phyloP scores from a whole-genome alignment of 2,888 invertebrate genomes.

The Julus scandinavius region DNA sequence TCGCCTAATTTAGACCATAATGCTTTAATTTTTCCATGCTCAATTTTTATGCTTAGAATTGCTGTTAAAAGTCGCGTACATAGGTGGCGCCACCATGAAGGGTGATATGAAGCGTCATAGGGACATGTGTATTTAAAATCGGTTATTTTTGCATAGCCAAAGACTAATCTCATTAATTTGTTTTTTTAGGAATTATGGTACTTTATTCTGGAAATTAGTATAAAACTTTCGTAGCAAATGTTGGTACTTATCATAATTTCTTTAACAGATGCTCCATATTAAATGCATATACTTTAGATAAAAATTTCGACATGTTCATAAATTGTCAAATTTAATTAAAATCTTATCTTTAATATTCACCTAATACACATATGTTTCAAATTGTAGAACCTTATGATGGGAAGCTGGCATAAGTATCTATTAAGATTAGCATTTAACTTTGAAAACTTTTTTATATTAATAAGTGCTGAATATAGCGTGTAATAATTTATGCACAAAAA shows the following conservation, averaged over 20 bases:
- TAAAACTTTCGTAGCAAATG: too few species aligned
- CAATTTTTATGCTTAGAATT: not conserved
- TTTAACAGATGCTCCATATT: not conserved
- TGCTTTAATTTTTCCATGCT: not conserved
- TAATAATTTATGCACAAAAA: not conserved
- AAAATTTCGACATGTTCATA: not conserved
- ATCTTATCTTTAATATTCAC: not conserved
- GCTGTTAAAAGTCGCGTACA: not conserved
- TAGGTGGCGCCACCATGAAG: not conserved
- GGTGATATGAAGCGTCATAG: not conserved
- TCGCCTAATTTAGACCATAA: not conserved
- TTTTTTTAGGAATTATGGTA: too few species aligned
- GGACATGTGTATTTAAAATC: too few species aligned
- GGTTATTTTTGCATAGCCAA: too few species aligned
- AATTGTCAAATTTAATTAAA: not conserved
- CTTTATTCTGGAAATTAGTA: too few species aligned
- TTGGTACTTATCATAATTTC: not conserved
- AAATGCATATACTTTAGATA: not conserved
- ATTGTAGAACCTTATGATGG: not conserved
- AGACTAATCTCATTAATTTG: too few species aligned
- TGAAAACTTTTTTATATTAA: not conserved
- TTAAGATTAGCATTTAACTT: not conserved
- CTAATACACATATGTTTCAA: not conserved
- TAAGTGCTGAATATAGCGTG: too few species aligned
- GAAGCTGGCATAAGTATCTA: not conserved